Percentiles rank a stretch among this genome's conserved stretches.
Evolutionary conservation across 2,797 vertebrate species (phyloP).

Genomic region (Poecilia velifera): DNA sequence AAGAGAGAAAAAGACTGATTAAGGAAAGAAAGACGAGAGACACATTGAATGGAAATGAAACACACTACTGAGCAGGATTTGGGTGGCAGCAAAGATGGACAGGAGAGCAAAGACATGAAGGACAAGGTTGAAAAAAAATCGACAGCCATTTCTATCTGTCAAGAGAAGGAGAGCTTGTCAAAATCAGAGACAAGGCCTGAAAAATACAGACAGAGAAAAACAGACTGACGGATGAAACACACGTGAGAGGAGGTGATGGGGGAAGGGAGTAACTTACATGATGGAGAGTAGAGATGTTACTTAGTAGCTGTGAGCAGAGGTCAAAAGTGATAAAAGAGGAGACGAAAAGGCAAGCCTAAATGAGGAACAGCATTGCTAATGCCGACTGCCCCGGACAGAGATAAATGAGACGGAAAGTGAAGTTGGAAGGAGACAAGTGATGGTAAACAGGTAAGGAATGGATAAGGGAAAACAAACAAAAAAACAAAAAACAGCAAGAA

Average conservation of each 20-base stretch:
- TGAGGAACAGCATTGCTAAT: constrained; percentile 46
- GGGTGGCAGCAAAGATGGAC: neutral
- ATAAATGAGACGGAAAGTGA: constrained; percentile 43
- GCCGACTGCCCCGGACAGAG: constrained; percentile 29
- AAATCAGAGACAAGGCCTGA: neutral
- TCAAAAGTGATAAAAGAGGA: constrained; percentile 27
- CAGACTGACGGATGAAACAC: constrained; percentile 37
- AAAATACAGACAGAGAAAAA: constrained; percentile 21
- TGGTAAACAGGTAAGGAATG: neutral
- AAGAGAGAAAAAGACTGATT: constrained; percentile 6
- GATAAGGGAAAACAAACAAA: neutral
- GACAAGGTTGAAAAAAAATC: constrained; percentile 2
- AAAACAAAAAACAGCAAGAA: neutral
- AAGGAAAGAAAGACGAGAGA: constrained; percentile 22
- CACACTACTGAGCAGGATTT: neutral
- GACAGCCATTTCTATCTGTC: constrained; percentile 14
- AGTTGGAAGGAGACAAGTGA: constrained; percentile 24
- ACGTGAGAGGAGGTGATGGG: constrained; percentile 15
- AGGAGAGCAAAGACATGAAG: constrained; percentile 15
- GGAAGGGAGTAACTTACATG: constrained; percentile 33
- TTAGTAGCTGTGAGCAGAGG: constrained; percentile 28
- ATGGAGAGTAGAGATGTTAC: constrained; percentile 34
- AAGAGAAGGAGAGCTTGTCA: constrained; percentile 7
- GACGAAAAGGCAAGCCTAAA: constrained; percentile 39
- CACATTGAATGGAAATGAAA: constrained; percentile 15